These are phyloP conservation scores for Stratiomys singularior DNA, from an alignment of 2,888 invertebrate species.

Conservation along the genomic window DNA sequence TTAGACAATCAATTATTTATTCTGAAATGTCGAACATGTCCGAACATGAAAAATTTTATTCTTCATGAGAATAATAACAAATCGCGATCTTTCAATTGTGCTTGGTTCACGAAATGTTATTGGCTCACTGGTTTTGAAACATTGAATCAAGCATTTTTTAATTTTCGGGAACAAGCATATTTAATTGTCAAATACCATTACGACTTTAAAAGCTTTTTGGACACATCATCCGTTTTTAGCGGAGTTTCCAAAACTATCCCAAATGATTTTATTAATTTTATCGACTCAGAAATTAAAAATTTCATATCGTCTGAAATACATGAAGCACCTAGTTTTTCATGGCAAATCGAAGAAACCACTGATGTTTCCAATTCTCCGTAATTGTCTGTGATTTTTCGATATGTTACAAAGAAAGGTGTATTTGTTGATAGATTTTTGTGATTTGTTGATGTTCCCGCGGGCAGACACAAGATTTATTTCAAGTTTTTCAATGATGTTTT, in stretches of 20 bases:
- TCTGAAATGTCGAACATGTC: no score
- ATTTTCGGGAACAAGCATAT: not conserved
- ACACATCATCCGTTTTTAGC: not conserved
- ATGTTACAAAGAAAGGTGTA: not conserved
- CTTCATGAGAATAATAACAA: no score
- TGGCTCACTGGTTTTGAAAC: not conserved
- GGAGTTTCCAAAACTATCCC: conserved; percentile 1
- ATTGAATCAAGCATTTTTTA: not conserved
- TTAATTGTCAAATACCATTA: not conserved
- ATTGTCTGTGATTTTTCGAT: not conserved
- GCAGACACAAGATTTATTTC: no score
- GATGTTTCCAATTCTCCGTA: not conserved
- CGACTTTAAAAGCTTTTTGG: not conserved
- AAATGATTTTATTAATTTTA: not conserved
- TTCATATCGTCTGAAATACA: not conserved
- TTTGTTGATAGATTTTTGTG: no score
- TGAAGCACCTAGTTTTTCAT: not conserved
- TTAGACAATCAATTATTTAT: no score
- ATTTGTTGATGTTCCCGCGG: no score
- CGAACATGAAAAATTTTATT: no score
- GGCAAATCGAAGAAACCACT: conserved; percentile 15
- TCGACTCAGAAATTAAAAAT: not conserved
- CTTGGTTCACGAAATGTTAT: not conserved
- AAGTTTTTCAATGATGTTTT: no score
- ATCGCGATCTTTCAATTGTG: not conserved